Conservation (phyloP, 1,140 invertebrate genomes). For the Anthonomus grandis region DNA sequence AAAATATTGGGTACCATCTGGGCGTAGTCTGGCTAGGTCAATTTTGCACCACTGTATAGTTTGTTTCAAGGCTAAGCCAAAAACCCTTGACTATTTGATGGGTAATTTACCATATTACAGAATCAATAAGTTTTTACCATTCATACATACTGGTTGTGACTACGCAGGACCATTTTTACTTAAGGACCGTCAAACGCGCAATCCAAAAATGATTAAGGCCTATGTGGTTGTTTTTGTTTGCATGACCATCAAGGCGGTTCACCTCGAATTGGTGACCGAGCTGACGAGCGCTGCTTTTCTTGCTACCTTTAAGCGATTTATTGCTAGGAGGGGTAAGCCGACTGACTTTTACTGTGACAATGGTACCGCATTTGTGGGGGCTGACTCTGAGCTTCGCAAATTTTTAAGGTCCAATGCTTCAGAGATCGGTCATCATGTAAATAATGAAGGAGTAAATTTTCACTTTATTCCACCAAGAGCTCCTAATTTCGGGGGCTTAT, state of each 20-base stretch:
- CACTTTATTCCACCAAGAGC: constrained; percentile 34
- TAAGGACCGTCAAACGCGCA: constrained; percentile 31
- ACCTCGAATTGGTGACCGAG: constrained; percentile 41
- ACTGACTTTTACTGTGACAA: constrained; percentile 34
- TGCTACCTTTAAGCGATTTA: constrained; percentile 37
- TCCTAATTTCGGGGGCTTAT: constrained; percentile 49
- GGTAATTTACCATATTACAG: too few relatives aligned
- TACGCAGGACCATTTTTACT: constrained; percentile 42
- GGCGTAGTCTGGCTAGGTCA: constrained; percentile 6
- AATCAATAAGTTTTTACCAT: too few relatives aligned
- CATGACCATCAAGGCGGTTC: constrained; percentile 33
- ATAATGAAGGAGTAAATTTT: constrained; percentile 14
- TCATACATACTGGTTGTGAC: constrained; percentile 44
- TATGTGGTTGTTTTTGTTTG: constrained; percentile 32
- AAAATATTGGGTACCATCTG: constrained; percentile 33
- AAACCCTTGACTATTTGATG: constrained; percentile 15
- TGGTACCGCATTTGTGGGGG: constrained; percentile 39
- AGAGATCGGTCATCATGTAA: constrained; percentile 6
- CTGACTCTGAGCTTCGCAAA: constrained; percentile 34
- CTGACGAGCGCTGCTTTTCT: constrained; percentile 38
- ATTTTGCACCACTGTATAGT: constrained; percentile 24
- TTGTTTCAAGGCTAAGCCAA: constrained; percentile 25
- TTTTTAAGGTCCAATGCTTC: constrained; percentile 42
- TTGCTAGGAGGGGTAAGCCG: constrained; percentile 29
- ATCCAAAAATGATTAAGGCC: constrained; percentile 35